Evolutionary conservation across 2,888 invertebrate species (phyloP).

Genomic region (Steromphala cineraria): DNA sequence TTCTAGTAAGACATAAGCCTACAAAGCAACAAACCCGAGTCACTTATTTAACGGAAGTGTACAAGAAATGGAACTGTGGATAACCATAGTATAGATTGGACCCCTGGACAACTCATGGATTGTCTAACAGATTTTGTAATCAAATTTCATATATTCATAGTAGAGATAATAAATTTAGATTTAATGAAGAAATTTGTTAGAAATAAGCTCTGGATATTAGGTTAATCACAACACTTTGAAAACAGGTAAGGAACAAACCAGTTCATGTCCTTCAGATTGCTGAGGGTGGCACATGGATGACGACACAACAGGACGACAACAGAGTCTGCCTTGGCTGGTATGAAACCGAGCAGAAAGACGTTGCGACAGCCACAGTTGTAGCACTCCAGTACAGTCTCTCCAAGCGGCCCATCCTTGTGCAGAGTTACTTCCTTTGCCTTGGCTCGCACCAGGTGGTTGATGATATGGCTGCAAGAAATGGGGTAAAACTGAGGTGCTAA

Average conservation of each 20-base stretch:
- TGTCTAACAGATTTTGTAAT: too few species aligned
- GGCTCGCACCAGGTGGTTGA: conserved; percentile 98
- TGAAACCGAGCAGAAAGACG: conserved; percentile 98
- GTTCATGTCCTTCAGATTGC: conserved; percentile 98
- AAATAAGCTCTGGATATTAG: too few species aligned
- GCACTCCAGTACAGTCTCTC: conserved; percentile 97
- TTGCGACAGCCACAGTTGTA: conserved; percentile 99
- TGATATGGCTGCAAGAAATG: conserved; percentile 86
- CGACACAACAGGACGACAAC: conserved; percentile 97
- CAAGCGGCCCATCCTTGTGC: conserved; percentile 97
- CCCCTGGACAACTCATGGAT: too few species aligned
- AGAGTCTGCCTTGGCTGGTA: conserved; percentile 98
- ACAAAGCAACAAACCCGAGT: not conserved
- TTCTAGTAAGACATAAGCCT: not conserved
- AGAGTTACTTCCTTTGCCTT: conserved; percentile 99
- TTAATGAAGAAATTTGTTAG: too few species aligned
- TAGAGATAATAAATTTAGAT: too few species aligned
- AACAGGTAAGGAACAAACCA: conserved; percentile 79
- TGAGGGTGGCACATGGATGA: conserved; percentile 98
- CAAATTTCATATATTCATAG: too few species aligned
- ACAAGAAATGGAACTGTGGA: too few species aligned
- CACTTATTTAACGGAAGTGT: too few species aligned
- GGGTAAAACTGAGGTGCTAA: too few species aligned
- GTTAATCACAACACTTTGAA: too few species aligned
- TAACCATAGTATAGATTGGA: too few species aligned